Percentiles rank a stretch among this genome's conserved stretches.
phyloP scores from a whole-genome alignment of 64 coral and sea anemone species.

The Exaiptasia diaphana region DNA sequence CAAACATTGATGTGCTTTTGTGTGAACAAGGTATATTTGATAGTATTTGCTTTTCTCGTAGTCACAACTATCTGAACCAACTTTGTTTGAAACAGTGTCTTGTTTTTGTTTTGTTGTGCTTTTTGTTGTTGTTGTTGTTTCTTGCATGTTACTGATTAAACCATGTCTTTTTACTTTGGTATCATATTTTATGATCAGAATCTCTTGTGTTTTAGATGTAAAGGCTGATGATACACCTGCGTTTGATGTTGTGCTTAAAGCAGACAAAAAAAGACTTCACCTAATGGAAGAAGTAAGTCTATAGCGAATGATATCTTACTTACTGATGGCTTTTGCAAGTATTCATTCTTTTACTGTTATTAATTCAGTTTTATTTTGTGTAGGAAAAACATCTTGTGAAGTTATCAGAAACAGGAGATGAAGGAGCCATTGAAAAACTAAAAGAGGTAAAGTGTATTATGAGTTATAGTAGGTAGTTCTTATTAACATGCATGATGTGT shows the following conservation, averaged over 20 bases:
- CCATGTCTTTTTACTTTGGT: too few species aligned
- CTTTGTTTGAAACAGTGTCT: too few species aligned
- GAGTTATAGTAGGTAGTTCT: too few species aligned
- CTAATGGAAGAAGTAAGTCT: constrained; percentile 72
- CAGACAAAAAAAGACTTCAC: constrained; percentile 81
- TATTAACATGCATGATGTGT: too few species aligned
- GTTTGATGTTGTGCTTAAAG: constrained; percentile 96
- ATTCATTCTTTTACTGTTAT: not conserved
- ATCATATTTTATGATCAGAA: not conserved
- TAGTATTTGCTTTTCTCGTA: not conserved
- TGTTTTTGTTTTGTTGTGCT: too few species aligned
- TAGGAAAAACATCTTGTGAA: constrained; percentile 73
- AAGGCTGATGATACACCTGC: constrained; percentile 88
- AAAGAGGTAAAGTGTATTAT: constrained; percentile 94
- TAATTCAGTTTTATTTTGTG: not conserved
- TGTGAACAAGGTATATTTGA: constrained; percentile 89
- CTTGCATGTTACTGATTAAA: too few species aligned
- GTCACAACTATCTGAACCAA: too few species aligned
- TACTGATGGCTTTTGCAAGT: too few species aligned
- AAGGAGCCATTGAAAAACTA: constrained; percentile 69
- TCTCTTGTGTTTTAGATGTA: constrained; percentile 57
- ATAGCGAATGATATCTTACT: too few species aligned
- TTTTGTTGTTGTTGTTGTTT: too few species aligned
- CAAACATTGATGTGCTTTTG: constrained; percentile 95
- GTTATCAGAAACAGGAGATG: constrained; percentile 87